Evolutionary conservation across 1,140 invertebrate genomes (phyloP), one percentile per base, ranked within the genome.

Genomic region (Cecropterus lyciades): DNA sequence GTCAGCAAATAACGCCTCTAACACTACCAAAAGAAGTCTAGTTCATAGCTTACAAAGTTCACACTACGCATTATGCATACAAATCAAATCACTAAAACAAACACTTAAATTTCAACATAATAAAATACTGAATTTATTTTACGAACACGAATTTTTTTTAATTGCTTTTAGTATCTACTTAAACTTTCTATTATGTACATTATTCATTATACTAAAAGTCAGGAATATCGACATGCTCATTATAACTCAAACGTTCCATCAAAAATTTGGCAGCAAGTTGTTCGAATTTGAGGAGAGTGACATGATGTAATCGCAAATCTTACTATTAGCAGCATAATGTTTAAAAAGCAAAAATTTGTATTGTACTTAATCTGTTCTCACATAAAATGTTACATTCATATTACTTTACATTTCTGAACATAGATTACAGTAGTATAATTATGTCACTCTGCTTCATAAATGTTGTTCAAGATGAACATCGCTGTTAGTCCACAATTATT

Each of bases 81-180:
- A 77, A 75, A 73, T 55, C 62, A 82, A 77, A 77, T 64, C 71
- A 77, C 76, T 80, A 83, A 78, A 83, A 79, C 72, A 80, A 83
- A 82, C 79, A 73, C 73, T 74, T 87, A 84, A 79, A 76, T 75
- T 73, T 76, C 77, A 86, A 84, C 75, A 70, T 78, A 81, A 76
- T 75, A 79, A 84, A 91, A 89, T 91, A 89, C 85, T 91, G 87
- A 82, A 86, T 79, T 76, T 75, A 83, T 79, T 81, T 84, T 79
- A 76, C 75, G 66, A 85, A 87, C 78, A 82, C 75, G 78, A 77
- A 81, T 79, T 82, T 85, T 55, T 76, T 73, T 75, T n/a, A 80
- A 80, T 82, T 73, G 67, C 72, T 85, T 82, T 84, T 78, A 73
- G 73, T 75, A 73, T 73, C 81, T 89, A 87, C 82, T 79, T 86